These are phyloP conservation scores for Augochlorella aurata DNA, from an alignment of 2,888 invertebrate genomes.

Conservation along the genomic window DNA sequence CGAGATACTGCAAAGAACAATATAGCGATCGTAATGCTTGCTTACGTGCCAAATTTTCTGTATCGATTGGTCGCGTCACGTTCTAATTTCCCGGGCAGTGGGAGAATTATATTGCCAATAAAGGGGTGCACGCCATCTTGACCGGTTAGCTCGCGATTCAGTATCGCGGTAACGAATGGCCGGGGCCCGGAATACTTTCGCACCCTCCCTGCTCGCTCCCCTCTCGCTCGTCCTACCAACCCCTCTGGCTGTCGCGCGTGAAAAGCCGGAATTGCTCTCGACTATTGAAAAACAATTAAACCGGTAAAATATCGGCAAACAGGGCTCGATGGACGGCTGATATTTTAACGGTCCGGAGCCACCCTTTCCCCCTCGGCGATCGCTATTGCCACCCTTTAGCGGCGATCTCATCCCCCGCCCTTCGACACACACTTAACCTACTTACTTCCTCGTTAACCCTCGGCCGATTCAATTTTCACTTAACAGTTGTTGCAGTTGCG, in stretches of 20 bases:
- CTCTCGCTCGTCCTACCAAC: neutral
- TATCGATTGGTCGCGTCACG: constrained; percentile 1
- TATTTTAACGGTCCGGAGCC: constrained; percentile 73
- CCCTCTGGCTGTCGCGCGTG: constrained; percentile 46
- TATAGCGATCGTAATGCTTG: neutral
- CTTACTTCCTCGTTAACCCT: neutral
- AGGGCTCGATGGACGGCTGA: constrained; percentile 76
- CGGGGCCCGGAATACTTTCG: constrained; percentile 31
- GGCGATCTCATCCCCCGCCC: neutral
- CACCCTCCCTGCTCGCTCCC: constrained; percentile 18
- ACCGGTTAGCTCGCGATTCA: constrained; percentile 74
- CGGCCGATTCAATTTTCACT: neutral
- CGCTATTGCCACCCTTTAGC: constrained; percentile 12
- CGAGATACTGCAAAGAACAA: neutral
- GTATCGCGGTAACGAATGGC: constrained; percentile 74
- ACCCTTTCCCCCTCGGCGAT: neutral
- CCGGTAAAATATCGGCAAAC: constrained; percentile 79
- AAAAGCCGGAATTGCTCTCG: constrained; percentile 69
- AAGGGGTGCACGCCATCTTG: constrained; percentile 74
- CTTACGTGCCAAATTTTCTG: neutral
- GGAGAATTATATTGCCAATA: constrained; percentile 62
- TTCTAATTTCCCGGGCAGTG: constrained; percentile 33
- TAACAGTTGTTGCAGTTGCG: neutral
- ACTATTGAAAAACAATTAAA: constrained; percentile 80
- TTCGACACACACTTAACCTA: constrained; percentile 18